Conservation (phyloP, 2,797 vertebrate species). For the Microhierax caerulescens region DNA sequence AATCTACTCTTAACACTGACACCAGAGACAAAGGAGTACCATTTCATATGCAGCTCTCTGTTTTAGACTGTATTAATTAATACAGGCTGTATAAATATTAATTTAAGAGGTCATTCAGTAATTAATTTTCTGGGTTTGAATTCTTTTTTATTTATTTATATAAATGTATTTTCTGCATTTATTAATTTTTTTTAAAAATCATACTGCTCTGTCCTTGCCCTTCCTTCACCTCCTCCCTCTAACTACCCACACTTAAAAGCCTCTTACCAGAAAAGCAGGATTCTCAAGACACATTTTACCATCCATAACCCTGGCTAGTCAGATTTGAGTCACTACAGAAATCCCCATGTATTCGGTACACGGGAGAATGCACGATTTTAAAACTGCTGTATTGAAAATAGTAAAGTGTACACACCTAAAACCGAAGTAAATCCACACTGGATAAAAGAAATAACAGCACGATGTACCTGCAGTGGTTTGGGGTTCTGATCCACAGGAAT, state of each 20-base stretch:
- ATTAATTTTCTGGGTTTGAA: neutral
- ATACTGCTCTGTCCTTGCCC: neutral
- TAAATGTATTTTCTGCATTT: too few species aligned
- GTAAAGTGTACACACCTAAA: rapidly evolving
- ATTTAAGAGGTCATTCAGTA: neutral
- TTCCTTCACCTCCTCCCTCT: neutral
- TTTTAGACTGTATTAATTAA: neutral
- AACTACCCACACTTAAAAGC: neutral
- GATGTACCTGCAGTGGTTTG: conserved; percentile 88
- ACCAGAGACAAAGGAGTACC: neutral
- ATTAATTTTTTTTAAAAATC: neutral
- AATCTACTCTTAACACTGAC: neutral
- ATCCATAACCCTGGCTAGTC: neutral
- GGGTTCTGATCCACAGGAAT: conserved; percentile 90
- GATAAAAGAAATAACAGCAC: neutral
- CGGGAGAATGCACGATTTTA: neutral
- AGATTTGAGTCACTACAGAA: neutral
- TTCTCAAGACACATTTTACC: neutral
- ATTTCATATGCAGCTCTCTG: neutral
- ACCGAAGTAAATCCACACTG: neutral
- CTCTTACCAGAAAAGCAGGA: neutral
- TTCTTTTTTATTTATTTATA: too few species aligned
- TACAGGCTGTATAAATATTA: neutral
- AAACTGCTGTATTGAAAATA: neutral
- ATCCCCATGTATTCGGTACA: too few species aligned